These are phyloP conservation scores for Melipona quadrifasciata DNA, from an alignment of 1,140 invertebrate genomes.

Conservation along the genomic window DNA sequence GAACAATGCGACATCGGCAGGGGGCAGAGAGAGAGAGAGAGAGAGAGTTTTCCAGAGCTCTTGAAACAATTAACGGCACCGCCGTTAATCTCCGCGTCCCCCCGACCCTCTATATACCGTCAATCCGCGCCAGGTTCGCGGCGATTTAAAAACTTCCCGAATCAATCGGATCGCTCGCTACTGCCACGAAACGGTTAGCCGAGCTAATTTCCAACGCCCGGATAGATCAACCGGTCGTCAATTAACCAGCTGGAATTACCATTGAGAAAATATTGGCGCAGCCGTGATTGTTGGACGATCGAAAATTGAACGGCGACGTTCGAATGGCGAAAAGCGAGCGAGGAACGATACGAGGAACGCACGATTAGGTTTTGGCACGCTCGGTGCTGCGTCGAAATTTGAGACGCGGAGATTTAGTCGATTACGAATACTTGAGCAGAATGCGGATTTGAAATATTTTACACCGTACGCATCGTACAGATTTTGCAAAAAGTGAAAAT, in stretches of 20 bases:
- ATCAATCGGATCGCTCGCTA: constrained; percentile 13
- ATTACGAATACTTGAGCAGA: neutral
- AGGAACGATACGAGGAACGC: neutral
- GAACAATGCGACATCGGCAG: constrained; percentile 53
- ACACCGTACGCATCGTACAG: too few relatives aligned
- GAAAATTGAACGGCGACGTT: neutral
- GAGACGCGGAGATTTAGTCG: neutral
- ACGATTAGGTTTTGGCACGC: neutral
- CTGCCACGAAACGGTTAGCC: neutral
- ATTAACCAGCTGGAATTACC: neutral
- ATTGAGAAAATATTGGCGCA: neutral
- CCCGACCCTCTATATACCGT: constrained; percentile 48
- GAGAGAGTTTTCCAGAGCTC: constrained; percentile 47
- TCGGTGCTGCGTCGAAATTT: too few relatives aligned
- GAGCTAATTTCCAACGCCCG: constrained; percentile 16
- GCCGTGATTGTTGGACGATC: neutral
- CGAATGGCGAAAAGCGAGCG: too few relatives aligned
- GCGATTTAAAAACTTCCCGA: constrained; percentile 30
- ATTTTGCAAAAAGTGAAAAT: too few relatives aligned
- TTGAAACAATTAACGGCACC: constrained; percentile 61
- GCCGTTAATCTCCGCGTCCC: constrained; percentile 53
- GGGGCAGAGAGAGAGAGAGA: neutral
- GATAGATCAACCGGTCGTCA: neutral
- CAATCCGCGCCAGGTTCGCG: constrained; percentile 44
- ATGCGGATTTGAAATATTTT: too few relatives aligned